Conservation (phyloP, 1,140 invertebrate genomes). For the Neodiprion lecontei region DNA sequence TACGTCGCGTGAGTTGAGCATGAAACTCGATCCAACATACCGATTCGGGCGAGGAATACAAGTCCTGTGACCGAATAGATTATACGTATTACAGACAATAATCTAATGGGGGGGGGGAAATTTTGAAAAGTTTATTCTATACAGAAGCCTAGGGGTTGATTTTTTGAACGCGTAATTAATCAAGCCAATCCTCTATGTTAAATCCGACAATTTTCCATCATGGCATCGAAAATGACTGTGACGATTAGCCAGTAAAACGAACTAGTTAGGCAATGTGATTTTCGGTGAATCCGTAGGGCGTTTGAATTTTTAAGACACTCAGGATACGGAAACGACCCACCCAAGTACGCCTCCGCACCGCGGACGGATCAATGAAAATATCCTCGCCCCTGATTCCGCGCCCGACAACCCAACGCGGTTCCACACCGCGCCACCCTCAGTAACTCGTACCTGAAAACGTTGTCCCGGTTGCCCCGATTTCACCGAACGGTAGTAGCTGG, state of each 20-base stretch:
- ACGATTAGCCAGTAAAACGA: background rate
- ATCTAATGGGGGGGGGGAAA: no score
- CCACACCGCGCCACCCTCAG: conserved; percentile 50
- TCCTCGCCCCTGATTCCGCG: conserved; percentile 38
- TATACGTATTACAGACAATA: no score
- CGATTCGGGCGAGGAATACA: no score
- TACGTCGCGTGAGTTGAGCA: no score
- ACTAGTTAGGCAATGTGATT: background rate
- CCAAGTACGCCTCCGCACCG: conserved; percentile 38
- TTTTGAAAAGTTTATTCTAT: no score
- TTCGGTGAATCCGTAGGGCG: conserved; percentile 19
- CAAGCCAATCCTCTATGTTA: background rate
- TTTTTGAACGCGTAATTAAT: no score
- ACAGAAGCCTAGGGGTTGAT: no score
- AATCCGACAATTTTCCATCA: background rate
- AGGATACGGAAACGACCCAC: background rate
- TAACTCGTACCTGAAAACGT: conserved; percentile 52
- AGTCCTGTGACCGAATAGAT: no score
- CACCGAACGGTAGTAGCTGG: background rate
- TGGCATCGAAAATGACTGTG: background rate
- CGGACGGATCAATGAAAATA: conserved; percentile 60
- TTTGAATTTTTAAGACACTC: conserved; percentile 13
- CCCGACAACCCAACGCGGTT: conserved; percentile 42
- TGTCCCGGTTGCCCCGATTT: conserved; percentile 24
- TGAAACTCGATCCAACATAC: no score